These are phyloP conservation scores for Calcarius lapponicus DNA, from an alignment of 2,797 vertebrate genomes.

Conservation along the genomic window DNA sequence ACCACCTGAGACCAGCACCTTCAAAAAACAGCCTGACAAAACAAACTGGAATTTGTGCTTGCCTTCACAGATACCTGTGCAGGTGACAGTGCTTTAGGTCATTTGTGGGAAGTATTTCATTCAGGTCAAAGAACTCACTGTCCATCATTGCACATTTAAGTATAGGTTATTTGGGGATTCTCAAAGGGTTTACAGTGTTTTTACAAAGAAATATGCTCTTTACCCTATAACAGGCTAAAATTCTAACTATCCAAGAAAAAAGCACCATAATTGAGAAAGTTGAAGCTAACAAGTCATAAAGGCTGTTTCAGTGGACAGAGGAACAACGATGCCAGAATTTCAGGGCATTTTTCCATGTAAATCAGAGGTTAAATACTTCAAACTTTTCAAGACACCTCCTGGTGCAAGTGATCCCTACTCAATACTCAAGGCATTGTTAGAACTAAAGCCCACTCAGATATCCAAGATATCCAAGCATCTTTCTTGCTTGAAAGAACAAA, in stretches of 20 bases:
- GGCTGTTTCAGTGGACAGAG: background rate
- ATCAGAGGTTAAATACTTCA: background rate
- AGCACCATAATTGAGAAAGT: background rate
- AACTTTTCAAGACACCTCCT: background rate
- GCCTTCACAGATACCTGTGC: background rate
- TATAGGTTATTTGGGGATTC: background rate
- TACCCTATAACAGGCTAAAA: background rate
- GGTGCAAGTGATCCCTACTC: background rate
- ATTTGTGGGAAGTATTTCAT: background rate
- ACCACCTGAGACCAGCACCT: background rate
- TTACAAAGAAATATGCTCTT: background rate
- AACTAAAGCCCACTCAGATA: background rate
- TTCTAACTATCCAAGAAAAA: background rate
- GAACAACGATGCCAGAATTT: background rate
- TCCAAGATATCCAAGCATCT: background rate
- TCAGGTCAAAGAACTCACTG: background rate
- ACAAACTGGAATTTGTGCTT: background rate
- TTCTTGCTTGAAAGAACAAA: background rate
- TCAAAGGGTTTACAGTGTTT: background rate
- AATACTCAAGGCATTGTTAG: rapidly evolving
- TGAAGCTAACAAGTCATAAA: background rate
- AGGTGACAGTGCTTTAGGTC: background rate
- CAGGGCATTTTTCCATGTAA: background rate
- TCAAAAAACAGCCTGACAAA: background rate
- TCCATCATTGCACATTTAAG: background rate